Conservation (phyloP, 1,140 invertebrate species). For the Eumeta japonica region DNA sequence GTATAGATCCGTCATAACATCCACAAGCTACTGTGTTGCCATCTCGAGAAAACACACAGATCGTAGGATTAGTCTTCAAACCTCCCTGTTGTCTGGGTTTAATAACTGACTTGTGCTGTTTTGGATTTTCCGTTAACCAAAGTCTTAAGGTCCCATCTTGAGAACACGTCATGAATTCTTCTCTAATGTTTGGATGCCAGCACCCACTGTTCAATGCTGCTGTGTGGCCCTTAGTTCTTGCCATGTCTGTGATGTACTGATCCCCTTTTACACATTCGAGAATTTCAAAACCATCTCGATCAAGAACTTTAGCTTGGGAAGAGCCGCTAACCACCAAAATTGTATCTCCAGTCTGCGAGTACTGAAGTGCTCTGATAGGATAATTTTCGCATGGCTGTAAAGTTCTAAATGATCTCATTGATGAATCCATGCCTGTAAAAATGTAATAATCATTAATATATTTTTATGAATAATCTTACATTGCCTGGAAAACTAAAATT, state of each 20-base stretch:
- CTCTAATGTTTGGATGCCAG: conserved; percentile 90
- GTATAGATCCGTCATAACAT: conserved; percentile 94
- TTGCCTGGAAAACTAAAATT: not conserved
- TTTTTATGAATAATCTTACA: not conserved
- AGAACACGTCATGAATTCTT: conserved; percentile 94
- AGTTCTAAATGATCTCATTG: conserved; percentile 86
- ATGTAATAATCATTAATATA: conserved; percentile 3
- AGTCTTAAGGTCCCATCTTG: conserved; percentile 90
- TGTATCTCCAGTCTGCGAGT: conserved; percentile 90
- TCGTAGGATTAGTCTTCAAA: conserved; percentile 82
- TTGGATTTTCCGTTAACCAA: conserved; percentile 80
- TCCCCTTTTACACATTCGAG: conserved; percentile 95
- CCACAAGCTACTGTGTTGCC: conserved; percentile 87
- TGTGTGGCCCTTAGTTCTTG: conserved; percentile 92
- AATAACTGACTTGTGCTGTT: conserved; percentile 81
- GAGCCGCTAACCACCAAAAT: conserved; percentile 93
- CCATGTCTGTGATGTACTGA: conserved; percentile 94
- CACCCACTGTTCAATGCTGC: conserved; percentile 86
- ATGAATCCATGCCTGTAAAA: conserved; percentile 80
- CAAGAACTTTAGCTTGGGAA: conserved; percentile 89
- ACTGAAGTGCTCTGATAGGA: conserved; percentile 87
- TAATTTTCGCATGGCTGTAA: conserved; percentile 88
- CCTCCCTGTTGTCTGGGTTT: conserved; percentile 88
- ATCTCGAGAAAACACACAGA: conserved; percentile 83
- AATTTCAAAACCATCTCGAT: conserved; percentile 94